Evolutionary conservation across 2,888 invertebrate species (phyloP), one percentile per base, ranked within the genome.

Genomic region (Nematopogon swammerdamellus): DNA sequence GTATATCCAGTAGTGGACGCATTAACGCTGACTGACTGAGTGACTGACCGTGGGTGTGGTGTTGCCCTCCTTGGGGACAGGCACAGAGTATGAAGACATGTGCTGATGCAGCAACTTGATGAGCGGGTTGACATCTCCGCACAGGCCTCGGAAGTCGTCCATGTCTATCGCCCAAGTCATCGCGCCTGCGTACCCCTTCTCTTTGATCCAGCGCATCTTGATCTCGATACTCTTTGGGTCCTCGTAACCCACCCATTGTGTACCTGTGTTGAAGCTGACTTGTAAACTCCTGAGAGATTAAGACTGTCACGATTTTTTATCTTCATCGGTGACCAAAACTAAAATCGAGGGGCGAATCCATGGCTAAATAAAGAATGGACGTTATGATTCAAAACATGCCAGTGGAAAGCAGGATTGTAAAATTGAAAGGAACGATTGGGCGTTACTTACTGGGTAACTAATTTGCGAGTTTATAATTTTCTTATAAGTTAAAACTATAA

Each of bases 161-260:
- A 94, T 92, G 57, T 92, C 92, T 46, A 94, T 87, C 19, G 95
- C 94, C 95, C 95, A 95, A 17, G 86, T 89, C 95, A 95, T 95
- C 1, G 92, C 93, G 0, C 95, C 95, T 0, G 87, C 87, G 60
- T 90, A 91, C 0, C 92, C 92, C 64, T 88, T 91, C 50, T 83
- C 61, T 63, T 89, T 92, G 57, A 95, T 90, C 80, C 85, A 95
- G 63, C 94, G 88, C 91, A 94, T 92, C 77, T 95, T 95, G 58
- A 92, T 89, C 65, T 91, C 87, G 0, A 95, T 82, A 57, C 92
- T 93, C 59, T 82, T 82, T 0, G 85, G 82, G 63, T 93, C 87
- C 65, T 93, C 95, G 62, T 93, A 95, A 3, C 95, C 95, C 16
- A 95, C 90, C 95, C 95, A 95, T 62, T 92, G 92, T 0, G 87